Base-by-base conservation (phyloP, 2,113 vertebrate genomes). In the Lepisosteus osseus region DNA sequence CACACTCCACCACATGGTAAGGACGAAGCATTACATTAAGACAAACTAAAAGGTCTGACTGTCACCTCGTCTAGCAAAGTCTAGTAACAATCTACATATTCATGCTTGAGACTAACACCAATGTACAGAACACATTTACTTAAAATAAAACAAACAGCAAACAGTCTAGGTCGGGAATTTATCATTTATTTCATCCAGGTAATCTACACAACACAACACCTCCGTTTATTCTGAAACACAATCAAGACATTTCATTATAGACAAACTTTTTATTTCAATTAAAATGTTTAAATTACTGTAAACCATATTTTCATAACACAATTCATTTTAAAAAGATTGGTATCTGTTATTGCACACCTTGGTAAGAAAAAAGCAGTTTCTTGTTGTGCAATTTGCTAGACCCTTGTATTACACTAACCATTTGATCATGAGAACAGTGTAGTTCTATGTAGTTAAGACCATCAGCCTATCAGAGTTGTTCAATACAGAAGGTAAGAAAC, bases 161-260 rank as follows among this genome's bases (percentile, higher is more conserved):
- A 29, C 29, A 29, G 2, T 29, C 29, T 29, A 29, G 29, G 29
- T 29, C 29, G 29, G 47, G 47, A 51, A 51, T 51, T 51, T 42
- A 82, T 85, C 80, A 85, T 92, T 93, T 89, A 88, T 88, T 90
- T 88, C 67, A 86, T 89, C 85, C 81, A 84, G 77, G 80, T 84
- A 87, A 79, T 81, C 80, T 82, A 88, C 83, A 88, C 80, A 83
- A 86, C 64, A 93, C 88, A 90, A 82, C 73, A 85, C 73, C 76
- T 76, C 83, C 80, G 80, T 79, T 71, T 74, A 84, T 79, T 79
- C 81, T 77, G 82, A 78, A 74, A 78, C 14, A 76, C 78, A 72
- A 80, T 80, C 67, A 84, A 85, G 74, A 84, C 79, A 71, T 74
- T 65, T 41, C 40, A 51, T 77, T 79, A 85, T 82, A 59, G 75